A percentile compares a stretch with the other conserved stretches of the same genome.
Evolutionary conservation across 2,888 invertebrate species (phyloP).

Genomic region (Andricus curvator): DNA sequence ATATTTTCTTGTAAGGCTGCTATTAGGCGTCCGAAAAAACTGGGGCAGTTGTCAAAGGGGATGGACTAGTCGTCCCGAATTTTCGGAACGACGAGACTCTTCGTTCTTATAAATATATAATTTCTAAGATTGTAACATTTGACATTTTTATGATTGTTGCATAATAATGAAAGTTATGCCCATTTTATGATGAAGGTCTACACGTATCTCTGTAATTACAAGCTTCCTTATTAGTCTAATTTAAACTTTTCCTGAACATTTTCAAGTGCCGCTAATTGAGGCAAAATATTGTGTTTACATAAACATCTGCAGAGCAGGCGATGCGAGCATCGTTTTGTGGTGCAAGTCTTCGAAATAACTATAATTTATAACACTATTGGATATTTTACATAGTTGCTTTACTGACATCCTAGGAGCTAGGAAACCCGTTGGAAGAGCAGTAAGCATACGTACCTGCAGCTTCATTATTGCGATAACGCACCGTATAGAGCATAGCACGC

Average conservation of each 20-base stretch:
- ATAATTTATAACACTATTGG: conserved; percentile 19
- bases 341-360: conserved; percentile 18
- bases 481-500: neutral
- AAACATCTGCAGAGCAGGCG: neutral
- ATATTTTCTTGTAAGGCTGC: too few species aligned
- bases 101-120: too few species aligned
- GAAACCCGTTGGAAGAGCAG: conserved; percentile 12
- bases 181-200: neutral
- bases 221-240: neutral
- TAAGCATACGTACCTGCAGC: neutral
- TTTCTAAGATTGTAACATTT: too few species aligned
- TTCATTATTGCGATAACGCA: neutral
- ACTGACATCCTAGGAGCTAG: neutral
- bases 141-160: neutral
- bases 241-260: neutral
- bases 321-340: neutral
- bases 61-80: too few species aligned
- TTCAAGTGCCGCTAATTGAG: neutral
- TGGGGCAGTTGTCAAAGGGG: too few species aligned
- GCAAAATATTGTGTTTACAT: neutral
- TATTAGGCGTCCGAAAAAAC: too few species aligned
- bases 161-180: neutral
- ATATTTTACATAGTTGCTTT: conserved; percentile 23
- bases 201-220: neutral
- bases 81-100: too few species aligned